Percentiles rank a stretch among this genome's conserved stretches.
phyloP scores from a whole-genome alignment of 2,113 vertebrate genomes.

The Heliornis fulica region DNA sequence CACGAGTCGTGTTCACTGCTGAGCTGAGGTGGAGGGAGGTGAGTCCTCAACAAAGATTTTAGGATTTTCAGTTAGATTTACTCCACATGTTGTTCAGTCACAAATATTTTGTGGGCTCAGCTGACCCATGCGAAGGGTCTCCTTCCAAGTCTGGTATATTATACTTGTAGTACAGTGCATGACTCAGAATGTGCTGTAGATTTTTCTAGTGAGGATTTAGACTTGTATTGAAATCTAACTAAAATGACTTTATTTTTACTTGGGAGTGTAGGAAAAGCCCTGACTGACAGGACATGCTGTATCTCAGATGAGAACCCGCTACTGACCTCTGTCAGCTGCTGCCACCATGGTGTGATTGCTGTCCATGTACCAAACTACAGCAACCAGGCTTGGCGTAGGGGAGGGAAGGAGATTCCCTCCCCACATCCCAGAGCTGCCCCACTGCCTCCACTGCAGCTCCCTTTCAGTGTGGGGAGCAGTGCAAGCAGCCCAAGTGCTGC shows the following conservation, averaged over 20 bases:
- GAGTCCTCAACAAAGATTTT: neutral
- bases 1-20: rapidly evolving
- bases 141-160: neutral
- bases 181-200: neutral
- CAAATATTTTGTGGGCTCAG: neutral
- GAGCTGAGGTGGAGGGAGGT: neutral
- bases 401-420: neutral
- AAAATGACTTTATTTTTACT: neutral
- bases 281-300: rapidly evolving
- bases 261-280: rapidly evolving
- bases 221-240: neutral
- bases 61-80: neutral
- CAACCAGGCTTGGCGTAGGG: neutral
- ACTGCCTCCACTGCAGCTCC: neutral
- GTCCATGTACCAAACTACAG: rapidly evolving
- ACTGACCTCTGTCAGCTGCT: neutral
- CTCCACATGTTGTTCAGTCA: neutral
- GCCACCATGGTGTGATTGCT: rapidly evolving
- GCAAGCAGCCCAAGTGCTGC: neutral
- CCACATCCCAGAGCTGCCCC: rapidly evolving
- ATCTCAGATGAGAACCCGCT: neutral
- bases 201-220: neutral
- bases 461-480: rapidly evolving
- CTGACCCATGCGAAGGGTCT: neutral
- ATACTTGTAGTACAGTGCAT: rapidly evolving